phyloP scores from a whole-genome alignment of 2,888 invertebrate species.

The Anagyrus pseudococci region DNA sequence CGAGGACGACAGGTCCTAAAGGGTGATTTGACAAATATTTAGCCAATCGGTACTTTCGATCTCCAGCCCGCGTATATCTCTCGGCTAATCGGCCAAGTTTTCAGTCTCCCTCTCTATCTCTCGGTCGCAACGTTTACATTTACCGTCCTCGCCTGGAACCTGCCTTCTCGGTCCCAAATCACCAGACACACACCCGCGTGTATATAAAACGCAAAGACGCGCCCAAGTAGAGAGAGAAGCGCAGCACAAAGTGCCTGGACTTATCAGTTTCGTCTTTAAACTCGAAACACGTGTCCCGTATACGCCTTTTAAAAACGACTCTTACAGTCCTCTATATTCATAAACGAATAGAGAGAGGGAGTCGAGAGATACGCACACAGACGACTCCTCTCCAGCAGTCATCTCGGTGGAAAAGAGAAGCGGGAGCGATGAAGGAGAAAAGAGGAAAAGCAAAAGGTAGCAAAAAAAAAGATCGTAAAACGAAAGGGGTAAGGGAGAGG shows the following conservation, averaged over 20 bases:
- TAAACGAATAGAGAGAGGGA: slow-evolving; percentile 14
- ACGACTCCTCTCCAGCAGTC: neutral
- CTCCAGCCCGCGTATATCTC: slow-evolving; percentile 10
- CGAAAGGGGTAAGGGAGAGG: slow-evolving; percentile 5
- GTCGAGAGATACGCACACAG: neutral
- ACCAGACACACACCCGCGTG: neutral
- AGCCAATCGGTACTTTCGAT: slow-evolving; percentile 11
- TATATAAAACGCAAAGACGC: no score
- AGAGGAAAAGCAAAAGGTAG: neutral
- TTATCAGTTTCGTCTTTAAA: slow-evolving; percentile 35
- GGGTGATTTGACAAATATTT: slow-evolving; percentile 33
- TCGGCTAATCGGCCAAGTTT: slow-evolving; percentile 12
- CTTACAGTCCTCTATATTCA: slow-evolving; percentile 15
- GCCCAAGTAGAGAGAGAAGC: no score
- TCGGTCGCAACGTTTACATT: neutral
- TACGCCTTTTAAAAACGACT: slow-evolving; percentile 2
- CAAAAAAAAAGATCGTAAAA: neutral
- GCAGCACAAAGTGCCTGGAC: slow-evolving; percentile 17
- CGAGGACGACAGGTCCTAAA: slow-evolving; percentile 10
- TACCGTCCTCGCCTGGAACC: no score
- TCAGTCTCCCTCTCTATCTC: neutral
- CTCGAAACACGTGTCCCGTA: slow-evolving; percentile 35
- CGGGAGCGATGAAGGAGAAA: neutral
- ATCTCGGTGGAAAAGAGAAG: no score
- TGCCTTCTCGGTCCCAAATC: no score